Base-by-base conservation (phyloP, 1,140 invertebrate species). In the Bombus sylvicola region DNA sequence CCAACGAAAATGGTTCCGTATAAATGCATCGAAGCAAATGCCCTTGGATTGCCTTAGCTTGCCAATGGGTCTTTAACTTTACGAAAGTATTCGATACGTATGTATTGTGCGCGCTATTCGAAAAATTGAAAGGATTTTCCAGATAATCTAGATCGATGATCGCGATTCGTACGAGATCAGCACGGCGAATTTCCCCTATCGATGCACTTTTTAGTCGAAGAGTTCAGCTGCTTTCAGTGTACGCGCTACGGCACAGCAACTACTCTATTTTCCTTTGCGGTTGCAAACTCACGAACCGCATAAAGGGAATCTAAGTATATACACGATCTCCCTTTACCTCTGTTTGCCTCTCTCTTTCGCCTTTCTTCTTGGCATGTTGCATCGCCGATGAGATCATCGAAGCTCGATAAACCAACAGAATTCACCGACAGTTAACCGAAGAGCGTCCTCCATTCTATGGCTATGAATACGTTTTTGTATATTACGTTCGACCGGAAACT, bases 181-280 rank as follows among this genome's bases (percentile, higher is more conserved):
- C 28, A 62, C 28, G 28, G 12, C 15, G 66, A 69, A 25, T 69
- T 69, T 43, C 31, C 1, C 47, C 25, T 31, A 68, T 79, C 77
- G 41, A 37, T 39, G 37, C 22, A 69, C 68, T 25, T 39, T 37
- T 69, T 25, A 28, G 22, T 10, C 22, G 37, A 69, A 69, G 37
- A 69, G 4, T 18, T 53, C n/a, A 13, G 37, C 39, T 39, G 37
- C 68, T 8, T 25, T 25, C 68, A 39, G 43, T 39, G 62, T 34
- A 59, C 28, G 22, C n/a, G 53, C 18, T 28, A 41, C 31, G 62
- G 53, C 78, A 47, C 37, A 68, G 71, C 18, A 72, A 81, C 75
- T 74, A 72, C 64, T 77, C 73, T 22, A 76, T 88, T 74, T 87
- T 28, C 76, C 76, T 85, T 87, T 88, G 43, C 80, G 43, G 71